A percentile compares a stretch with the other conserved stretches of the same genome.
Evolutionary conservation across 2,797 vertebrate species (phyloP).

Genomic region (Syngnathus rostellatus): DNA sequence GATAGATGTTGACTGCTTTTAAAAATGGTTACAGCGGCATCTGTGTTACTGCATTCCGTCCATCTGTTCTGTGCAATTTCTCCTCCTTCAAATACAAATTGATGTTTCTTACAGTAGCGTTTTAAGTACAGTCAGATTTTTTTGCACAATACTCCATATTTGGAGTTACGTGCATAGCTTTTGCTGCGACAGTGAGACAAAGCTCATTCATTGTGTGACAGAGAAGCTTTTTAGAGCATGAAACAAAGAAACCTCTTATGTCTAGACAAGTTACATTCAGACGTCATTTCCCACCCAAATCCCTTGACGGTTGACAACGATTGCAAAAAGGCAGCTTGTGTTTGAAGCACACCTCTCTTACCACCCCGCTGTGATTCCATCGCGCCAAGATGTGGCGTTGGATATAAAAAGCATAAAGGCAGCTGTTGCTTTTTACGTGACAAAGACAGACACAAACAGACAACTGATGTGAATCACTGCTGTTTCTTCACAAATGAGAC

Average conservation of each 20-base stretch:
- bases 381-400: not conserved
- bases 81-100: not conserved
- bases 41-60: not conserved
- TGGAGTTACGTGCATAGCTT: not conserved
- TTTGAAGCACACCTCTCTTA: not conserved
- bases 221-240: not conserved
- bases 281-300: not conserved
- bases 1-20: not conserved
- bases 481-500: not conserved
- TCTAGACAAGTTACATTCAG: constrained; percentile 1
- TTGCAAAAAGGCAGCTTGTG: not conserved
- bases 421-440: not conserved
- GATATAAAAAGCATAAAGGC: constrained; percentile 11
- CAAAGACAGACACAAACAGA: not conserved
- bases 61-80: not conserved
- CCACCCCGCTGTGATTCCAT: not conserved
- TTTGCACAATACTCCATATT: not conserved
- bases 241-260: constrained; percentile 5
- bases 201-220: not conserved
- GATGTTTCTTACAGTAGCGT: not conserved
- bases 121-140: not conserved
- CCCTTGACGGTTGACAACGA: not conserved
- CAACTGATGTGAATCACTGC: not conserved
- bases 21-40: not conserved
- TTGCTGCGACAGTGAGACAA: constrained; percentile 4